Conservation (phyloP, 2,113 vertebrate species). For the Spilogale gracilis region DNA sequence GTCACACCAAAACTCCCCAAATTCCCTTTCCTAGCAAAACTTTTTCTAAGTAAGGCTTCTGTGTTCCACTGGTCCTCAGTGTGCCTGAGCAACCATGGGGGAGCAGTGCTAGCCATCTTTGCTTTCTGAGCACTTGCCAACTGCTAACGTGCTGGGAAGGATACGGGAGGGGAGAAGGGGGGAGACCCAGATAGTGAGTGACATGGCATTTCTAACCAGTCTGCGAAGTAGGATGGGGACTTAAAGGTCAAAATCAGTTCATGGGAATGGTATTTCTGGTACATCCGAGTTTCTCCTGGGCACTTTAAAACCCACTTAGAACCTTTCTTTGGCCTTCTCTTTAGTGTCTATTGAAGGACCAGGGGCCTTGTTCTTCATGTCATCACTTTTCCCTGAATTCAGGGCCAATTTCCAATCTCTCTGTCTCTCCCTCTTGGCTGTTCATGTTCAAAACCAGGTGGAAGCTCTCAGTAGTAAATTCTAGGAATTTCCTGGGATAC, state of each 20-base stretch:
- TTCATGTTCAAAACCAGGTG: neutral
- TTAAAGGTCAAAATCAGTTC: neutral
- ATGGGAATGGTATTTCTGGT: neutral
- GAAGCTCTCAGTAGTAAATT: neutral
- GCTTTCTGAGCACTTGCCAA: neutral
- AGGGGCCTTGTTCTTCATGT: neutral
- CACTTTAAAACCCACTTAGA: neutral
- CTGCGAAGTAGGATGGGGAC: neutral
- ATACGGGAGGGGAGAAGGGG: neutral
- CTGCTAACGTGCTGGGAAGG: neutral
- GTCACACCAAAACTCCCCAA: neutral
- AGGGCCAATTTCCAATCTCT: neutral
- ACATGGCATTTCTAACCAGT: neutral
- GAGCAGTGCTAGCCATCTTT: too few relatives aligned
- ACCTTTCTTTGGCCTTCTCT: neutral
- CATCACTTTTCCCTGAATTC: neutral
- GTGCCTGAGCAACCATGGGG: too few relatives aligned
- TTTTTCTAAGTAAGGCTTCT: neutral
- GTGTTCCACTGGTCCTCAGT: neutral
- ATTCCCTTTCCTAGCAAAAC: neutral
- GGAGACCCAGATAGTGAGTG: neutral
- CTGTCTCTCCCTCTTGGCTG: neutral
- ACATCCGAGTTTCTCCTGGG: neutral
- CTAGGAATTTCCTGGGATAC: neutral
- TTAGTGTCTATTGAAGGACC: neutral